Base-by-base conservation (phyloP, 2,797 vertebrate genomes). In the Oophaga sylvatica region DNA sequence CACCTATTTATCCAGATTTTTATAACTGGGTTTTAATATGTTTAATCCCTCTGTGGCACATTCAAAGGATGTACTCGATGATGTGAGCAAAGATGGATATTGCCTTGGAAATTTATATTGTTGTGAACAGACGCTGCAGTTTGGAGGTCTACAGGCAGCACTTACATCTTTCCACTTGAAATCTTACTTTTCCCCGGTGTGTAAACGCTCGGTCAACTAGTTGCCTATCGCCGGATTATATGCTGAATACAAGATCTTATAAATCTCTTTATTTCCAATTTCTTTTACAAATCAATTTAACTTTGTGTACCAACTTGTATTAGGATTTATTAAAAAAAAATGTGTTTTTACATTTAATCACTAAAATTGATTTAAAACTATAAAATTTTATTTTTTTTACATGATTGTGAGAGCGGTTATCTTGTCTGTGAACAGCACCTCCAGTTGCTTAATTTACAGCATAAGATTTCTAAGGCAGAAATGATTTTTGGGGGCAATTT, bases 11-110 rank as follows among this genome's bases (percentile, higher is more conserved):
- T 81, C 77, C 79, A n/a, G 68, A 81, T 81, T 71, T 88, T 88
- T 81, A 82, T 77, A 31, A 71, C 81, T 70, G 31, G 75, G 62
- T 45, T 77, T 80, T 85, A 89, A 89, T 89, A 89, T 85, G 59
- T 77, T 82, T 85, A 85, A 85, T 89, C 79, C 78, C 70, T 76
- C 70, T 57, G 87, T 20, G 73, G 62, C 63, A 56, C 73, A 77
- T 85, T 81, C 53, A 31, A 35, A 59, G 48, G 70, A 26, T 65
- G 81, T 35, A 77, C 62, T 85, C 67, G 84, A 22, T 59, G 70
- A 59, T 81, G 78, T 56, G 77, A 80, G 76, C 63, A 73, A 73
- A 71, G 63, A 65, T 76, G 70, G 56, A 26, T 67, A 26, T 77
- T 60, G 67, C 57, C 48, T 87, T 63, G 22, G 29, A 81, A 80